Conservation (phyloP, 2,888 invertebrate genomes). For the Cancer borealis region DNA sequence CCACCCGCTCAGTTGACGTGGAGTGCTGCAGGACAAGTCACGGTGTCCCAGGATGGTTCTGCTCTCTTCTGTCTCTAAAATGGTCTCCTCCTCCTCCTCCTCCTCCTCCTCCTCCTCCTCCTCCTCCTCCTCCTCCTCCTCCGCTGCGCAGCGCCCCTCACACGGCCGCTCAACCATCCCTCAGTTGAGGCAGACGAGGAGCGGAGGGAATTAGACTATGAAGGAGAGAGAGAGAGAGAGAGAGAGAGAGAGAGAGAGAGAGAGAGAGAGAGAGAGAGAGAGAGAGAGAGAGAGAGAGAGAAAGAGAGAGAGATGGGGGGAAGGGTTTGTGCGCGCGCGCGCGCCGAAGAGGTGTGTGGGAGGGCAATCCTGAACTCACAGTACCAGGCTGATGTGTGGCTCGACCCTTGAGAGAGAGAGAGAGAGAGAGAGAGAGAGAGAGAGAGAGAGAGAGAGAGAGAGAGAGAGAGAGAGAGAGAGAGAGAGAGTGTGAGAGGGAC, state of each 20-base stretch:
- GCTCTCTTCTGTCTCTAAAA: too few relatives aligned
- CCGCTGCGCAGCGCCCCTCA: too few relatives aligned
- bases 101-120: too few relatives aligned
- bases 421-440: background rate
- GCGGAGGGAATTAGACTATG: too few relatives aligned
- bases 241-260: background rate
- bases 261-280: conserved; percentile 1
- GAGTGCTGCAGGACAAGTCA: background rate
- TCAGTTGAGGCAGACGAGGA: too few relatives aligned
- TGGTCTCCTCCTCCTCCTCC: too few relatives aligned
- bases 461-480: conserved; percentile 30
- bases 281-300: background rate
- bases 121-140: too few relatives aligned
- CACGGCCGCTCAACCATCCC: too few relatives aligned
- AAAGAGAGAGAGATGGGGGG: background rate
- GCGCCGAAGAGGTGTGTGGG: background rate
- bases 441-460: background rate
- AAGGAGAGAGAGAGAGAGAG: too few relatives aligned
- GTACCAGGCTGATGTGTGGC: background rate
- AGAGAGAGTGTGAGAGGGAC: conserved; percentile 21
- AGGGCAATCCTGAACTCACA: background rate
- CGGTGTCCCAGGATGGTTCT: background rate
- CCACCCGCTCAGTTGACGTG: background rate
- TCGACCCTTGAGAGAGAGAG: background rate
- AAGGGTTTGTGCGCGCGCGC: too few relatives aligned